A percentile compares a stretch with the other conserved stretches of the same genome.
phyloP scores from a whole-genome alignment of 2,113 vertebrate species.

The Boulengerochromis microlepis region DNA sequence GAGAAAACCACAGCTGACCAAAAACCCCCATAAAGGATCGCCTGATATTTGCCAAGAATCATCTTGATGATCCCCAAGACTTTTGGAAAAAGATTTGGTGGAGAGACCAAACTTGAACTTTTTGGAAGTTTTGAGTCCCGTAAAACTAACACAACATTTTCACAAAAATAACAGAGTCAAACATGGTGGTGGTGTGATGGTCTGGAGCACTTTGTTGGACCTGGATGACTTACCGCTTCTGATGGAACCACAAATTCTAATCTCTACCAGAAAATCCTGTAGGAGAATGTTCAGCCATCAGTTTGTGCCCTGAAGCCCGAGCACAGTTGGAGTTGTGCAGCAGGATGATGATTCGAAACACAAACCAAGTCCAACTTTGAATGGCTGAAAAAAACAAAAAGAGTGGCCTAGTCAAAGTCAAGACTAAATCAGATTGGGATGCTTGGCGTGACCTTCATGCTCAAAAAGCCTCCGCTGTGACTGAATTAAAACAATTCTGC shows the following conservation, averaged over 20 bases:
- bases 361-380: background rate
- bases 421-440: background rate
- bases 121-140: background rate
- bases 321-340: background rate
- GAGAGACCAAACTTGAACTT: background rate
- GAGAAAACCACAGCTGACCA: background rate
- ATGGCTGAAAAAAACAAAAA: background rate
- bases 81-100: background rate
- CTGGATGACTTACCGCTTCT: background rate
- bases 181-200: background rate
- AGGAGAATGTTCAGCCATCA: background rate
- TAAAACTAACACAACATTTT: background rate
- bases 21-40: accelerated
- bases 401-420: background rate
- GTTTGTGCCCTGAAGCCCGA: background rate
- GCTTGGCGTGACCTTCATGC: background rate
- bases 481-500: background rate
- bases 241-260: background rate
- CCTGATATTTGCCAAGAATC: background rate
- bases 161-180: background rate
- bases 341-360: background rate
- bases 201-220: background rate
- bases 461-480: background rate
- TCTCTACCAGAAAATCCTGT: background rate
- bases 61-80: background rate